These are phyloP conservation scores for Dufourea novaeangliae DNA, from an alignment of 1,140 invertebrate genomes.

Conservation along the genomic window DNA sequence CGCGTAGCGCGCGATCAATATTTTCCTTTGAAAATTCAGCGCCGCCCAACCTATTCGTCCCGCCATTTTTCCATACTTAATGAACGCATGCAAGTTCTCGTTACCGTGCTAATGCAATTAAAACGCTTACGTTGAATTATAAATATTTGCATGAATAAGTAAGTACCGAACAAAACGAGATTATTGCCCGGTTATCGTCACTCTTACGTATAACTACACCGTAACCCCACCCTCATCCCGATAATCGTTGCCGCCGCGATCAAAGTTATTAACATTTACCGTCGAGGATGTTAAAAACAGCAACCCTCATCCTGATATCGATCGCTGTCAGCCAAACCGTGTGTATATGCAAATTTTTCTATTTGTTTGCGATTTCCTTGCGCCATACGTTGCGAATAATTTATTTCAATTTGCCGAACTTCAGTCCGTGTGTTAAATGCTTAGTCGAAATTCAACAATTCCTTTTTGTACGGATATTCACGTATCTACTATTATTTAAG, in stretches of 20 bases:
- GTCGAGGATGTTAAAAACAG: conserved; percentile 15
- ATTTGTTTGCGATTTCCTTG: background rate
- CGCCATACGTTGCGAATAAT: background rate
- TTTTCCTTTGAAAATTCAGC: conserved; percentile 45
- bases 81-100: conserved; percentile 41
- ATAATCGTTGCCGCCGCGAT: background rate
- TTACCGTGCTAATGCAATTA: conserved; percentile 49
- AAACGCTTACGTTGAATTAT: conserved; percentile 51
- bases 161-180: conserved; percentile 41
- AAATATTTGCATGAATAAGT: conserved; percentile 50
- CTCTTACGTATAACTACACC: conserved; percentile 39
- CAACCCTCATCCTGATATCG: conserved; percentile 7
- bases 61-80: conserved; percentile 43
- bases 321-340: conserved; percentile 18
- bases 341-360: background rate
- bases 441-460: background rate
- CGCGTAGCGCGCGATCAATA: conserved; percentile 39
- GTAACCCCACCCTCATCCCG: background rate
- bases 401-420: background rate
- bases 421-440: background rate
- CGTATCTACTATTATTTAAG: no score
- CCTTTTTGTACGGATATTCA: background rate
- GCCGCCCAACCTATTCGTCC: conserved; percentile 16
- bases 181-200: conserved; percentile 42
- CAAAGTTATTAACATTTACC: conserved; percentile 25